phyloP scores from a whole-genome alignment of 2,113 vertebrate genomes.

The Panthera tigris region DNA sequence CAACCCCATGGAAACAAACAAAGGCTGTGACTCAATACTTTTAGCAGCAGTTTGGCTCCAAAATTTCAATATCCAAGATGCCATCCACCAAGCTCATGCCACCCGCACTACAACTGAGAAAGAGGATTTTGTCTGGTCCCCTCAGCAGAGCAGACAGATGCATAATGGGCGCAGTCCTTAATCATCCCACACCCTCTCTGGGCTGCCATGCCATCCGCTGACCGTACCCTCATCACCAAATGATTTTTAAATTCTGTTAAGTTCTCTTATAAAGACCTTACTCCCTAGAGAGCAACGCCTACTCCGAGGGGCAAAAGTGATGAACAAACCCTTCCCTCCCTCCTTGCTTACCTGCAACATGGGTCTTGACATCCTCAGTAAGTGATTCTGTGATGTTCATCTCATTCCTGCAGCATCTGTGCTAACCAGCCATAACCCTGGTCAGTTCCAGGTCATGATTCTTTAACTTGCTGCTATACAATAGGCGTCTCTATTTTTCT shows the following conservation, averaged over 20 bases:
- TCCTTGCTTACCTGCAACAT: background rate
- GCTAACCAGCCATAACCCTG: background rate
- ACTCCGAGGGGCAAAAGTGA: background rate
- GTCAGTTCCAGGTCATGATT: background rate
- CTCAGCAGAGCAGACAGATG: background rate
- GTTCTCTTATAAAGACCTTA: background rate
- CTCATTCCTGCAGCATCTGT: background rate
- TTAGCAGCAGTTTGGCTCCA: background rate
- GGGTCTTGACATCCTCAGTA: background rate
- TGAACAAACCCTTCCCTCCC: background rate
- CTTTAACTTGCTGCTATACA: background rate
- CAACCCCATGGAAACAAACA: background rate
- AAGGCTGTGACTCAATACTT: background rate
- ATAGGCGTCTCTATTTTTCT: background rate
- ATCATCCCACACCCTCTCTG: background rate
- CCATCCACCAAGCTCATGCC: background rate
- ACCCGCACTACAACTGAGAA: background rate
- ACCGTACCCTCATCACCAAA: background rate
- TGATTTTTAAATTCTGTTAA: background rate
- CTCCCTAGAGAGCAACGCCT: background rate
- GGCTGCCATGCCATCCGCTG: background rate
- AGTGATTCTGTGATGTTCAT: background rate
- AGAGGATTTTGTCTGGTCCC: background rate
- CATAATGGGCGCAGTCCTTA: background rate
- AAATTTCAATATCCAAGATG: background rate